phyloP scores from a whole-genome alignment of 2,888 invertebrate species.

The Galeruca laticollis region DNA sequence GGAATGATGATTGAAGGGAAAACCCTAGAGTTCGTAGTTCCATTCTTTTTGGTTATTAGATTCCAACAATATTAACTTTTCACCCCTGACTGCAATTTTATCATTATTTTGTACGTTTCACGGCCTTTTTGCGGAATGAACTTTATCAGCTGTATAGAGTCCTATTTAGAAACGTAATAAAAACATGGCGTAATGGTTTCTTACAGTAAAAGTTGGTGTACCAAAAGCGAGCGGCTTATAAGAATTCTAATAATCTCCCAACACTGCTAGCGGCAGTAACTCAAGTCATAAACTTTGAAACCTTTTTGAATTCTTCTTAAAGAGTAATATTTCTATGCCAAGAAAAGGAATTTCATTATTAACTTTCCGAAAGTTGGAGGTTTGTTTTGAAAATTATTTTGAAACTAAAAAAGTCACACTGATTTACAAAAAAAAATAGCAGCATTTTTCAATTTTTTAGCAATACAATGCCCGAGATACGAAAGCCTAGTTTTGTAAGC shows the following conservation, averaged over 20 bases:
- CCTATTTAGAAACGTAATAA: slow-evolving; percentile 31
- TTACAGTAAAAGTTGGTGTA: background rate
- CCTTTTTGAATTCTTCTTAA: background rate
- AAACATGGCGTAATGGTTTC: slow-evolving; percentile 12
- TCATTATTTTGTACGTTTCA: slow-evolving; percentile 19
- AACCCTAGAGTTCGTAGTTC: slow-evolving; percentile 33
- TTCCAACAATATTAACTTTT: slow-evolving; percentile 37
- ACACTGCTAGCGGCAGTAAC: background rate
- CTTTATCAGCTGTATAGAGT: slow-evolving; percentile 21
- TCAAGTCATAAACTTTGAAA: background rate
- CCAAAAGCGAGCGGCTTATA: slow-evolving; percentile 2
- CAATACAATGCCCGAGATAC: too few species aligned
- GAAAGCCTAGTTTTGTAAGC: too few species aligned
- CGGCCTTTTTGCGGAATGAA: slow-evolving; percentile 24
- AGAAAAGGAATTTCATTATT: background rate
- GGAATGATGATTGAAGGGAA: slow-evolving; percentile 34
- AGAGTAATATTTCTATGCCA: background rate
- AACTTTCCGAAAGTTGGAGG: background rate
- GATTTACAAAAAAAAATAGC: too few species aligned
- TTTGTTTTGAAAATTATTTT: too few species aligned
- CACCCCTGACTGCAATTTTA: slow-evolving; percentile 29
- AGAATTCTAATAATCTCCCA: slow-evolving; percentile 6
- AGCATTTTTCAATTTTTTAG: too few species aligned
- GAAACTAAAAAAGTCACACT: too few species aligned
- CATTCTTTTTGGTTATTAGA: slow-evolving; percentile 37